Percentiles rank a stretch among this genome's conserved stretches.
Conservation (phyloP, 2,113 vertebrate species). For the Ranitomeya variabilis region DNA sequence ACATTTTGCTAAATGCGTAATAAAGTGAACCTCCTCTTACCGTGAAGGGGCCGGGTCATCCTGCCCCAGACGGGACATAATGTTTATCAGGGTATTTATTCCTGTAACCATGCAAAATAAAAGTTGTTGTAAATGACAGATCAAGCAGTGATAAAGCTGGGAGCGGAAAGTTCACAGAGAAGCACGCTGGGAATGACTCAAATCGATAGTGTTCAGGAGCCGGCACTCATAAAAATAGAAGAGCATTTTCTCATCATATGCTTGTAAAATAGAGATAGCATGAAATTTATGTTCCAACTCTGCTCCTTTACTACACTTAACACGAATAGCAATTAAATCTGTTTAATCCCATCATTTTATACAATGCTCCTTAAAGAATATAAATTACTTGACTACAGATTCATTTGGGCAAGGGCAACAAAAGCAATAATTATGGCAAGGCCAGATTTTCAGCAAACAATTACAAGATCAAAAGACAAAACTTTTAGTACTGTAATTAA, state of each 20-base stretch:
- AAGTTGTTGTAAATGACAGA: constrained; percentile 57
- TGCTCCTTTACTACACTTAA: constrained; percentile 49
- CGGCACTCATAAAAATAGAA: constrained; percentile 48
- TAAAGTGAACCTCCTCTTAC: constrained; percentile 68
- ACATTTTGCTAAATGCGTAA: constrained; percentile 3
- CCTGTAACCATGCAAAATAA: constrained; percentile 74
- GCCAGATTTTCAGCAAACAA: constrained; percentile 50
- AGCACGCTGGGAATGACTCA: constrained; percentile 25
- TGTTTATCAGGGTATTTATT: constrained; percentile 99
- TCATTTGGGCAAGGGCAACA: constrained; percentile 50
- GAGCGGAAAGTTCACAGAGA: constrained; percentile 31
- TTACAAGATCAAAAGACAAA: constrained; percentile 38
- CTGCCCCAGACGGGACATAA: constrained; percentile 99
- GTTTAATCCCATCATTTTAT: constrained; percentile 51
- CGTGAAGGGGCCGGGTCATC: constrained; percentile 97
- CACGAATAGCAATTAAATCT: constrained; percentile 53
- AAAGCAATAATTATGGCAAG: constrained; percentile 37
- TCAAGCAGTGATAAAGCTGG: constrained; percentile 26
- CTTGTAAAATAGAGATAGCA: constrained; percentile 50
- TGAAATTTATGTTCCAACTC: constrained; percentile 47
- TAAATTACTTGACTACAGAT: constrained; percentile 46
- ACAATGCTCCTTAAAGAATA: constrained; percentile 50
- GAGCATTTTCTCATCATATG: constrained; percentile 52
- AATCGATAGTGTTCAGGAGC: constrained; percentile 50
- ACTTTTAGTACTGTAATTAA: constrained; percentile 19